A percentile compares a stretch with the other conserved stretches of the same genome.
Evolutionary conservation across 2,888 invertebrate genomes (phyloP).

Genomic region (Epinotia ramella): DNA sequence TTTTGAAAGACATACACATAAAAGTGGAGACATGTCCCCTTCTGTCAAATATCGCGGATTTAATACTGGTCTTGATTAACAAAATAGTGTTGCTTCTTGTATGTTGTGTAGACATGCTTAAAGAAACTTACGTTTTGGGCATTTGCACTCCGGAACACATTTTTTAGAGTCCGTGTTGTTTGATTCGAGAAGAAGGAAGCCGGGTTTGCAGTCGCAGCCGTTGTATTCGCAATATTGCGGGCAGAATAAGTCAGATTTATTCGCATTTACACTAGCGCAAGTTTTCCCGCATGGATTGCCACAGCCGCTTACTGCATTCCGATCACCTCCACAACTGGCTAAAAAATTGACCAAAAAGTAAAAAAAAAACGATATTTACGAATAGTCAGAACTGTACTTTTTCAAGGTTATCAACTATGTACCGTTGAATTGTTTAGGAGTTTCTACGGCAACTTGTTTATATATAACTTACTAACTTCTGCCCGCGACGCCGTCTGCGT

Average conservation of each 20-base stretch:
- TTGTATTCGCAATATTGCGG: constrained; percentile 26
- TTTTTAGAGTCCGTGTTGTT: constrained; percentile 17
- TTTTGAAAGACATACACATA: too few species aligned
- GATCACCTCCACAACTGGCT: constrained; percentile 34
- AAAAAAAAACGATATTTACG: background rate
- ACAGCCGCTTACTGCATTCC: constrained; percentile 25
- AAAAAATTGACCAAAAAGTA: background rate
- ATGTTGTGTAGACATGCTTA: too few species aligned
- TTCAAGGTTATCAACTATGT: too few species aligned
- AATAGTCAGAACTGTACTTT: too few species aligned
- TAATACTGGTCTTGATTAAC: background rate
- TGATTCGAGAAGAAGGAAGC: constrained; percentile 21
- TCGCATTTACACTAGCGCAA: constrained; percentile 19
- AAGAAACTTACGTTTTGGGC: constrained; percentile 32
- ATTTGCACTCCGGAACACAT: constrained; percentile 26
- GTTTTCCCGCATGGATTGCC: constrained; percentile 40
- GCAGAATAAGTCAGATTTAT: constrained; percentile 19
- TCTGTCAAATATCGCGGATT: too few species aligned
- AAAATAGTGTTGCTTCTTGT: background rate
- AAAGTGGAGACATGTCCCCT: too few species aligned
- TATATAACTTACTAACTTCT: too few species aligned
- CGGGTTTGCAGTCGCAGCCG: constrained; percentile 39
- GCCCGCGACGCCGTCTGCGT: too few species aligned
- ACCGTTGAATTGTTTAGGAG: too few species aligned
- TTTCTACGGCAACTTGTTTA: too few species aligned